Evolutionary conservation across 2,797 vertebrate genomes (phyloP).

Genomic region (Falco peregrinus): DNA sequence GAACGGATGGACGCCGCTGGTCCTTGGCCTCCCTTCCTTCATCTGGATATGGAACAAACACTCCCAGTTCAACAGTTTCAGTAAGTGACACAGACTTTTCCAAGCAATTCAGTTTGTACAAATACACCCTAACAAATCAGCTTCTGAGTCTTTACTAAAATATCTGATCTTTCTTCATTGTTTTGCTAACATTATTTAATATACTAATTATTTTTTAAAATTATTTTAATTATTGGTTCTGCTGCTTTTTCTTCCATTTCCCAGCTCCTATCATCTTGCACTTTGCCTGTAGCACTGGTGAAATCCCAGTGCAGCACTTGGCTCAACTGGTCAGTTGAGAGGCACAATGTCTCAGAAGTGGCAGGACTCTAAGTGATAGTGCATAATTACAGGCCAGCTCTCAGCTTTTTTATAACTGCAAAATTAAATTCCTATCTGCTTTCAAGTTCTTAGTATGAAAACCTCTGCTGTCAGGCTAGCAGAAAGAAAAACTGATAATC

Average conservation of each 20-base stretch:
- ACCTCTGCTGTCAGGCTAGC: background rate
- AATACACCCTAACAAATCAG: conserved; percentile 58
- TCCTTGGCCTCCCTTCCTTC: conserved; percentile 96
- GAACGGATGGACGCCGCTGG: conserved; percentile 96
- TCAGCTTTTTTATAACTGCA: background rate
- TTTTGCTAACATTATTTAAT: conserved; percentile 62
- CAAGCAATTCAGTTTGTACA: conserved; percentile 20
- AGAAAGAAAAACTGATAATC: background rate
- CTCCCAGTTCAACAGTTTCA: conserved; percentile 96
- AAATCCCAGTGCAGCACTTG: conserved; percentile 20
- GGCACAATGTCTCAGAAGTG: background rate
- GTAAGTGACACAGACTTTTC: conserved; percentile 79
- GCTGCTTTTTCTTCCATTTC: conserved; percentile 63
- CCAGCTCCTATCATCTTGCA: conserved; percentile 60
- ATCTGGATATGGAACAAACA: conserved; percentile 97
- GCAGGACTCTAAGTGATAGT: background rate
- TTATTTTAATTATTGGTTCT: conserved; percentile 45
- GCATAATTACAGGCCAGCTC: background rate
- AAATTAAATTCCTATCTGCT: background rate
- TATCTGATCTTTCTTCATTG: conserved; percentile 42
- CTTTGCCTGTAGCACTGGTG: conserved; percentile 47
- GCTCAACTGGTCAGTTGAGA: background rate
- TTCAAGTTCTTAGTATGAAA: background rate
- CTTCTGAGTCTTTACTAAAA: conserved; percentile 64
- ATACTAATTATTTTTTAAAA: conserved; percentile 14